Evolutionary conservation across 2,797 vertebrate species (phyloP), one percentile per base, ranked within the genome.

Genomic region (Darevskia mixta): DNA sequence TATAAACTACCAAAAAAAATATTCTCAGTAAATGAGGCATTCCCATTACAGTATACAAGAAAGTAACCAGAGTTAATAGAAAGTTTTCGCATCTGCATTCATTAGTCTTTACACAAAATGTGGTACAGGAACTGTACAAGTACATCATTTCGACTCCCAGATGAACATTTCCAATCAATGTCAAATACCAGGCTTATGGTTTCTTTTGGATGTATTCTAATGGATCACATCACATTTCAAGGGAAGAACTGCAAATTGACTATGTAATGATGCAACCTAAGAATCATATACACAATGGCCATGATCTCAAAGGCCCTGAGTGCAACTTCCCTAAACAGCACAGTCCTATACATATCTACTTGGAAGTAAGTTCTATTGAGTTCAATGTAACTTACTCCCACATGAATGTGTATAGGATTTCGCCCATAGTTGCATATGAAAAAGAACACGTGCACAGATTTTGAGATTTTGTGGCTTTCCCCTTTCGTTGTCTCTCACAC

Each of bases 1-100:
- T 73, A 73, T 32, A 73, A 95, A 91, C 92, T 95, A 96, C 87
- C 94, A 94, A 96, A 93, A 84, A 86, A 93, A 81, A 86, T 83
- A 93, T 93, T 92, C 85, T 95, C 89, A 88, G 72, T 90, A 93
- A 94, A 92, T 8, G 17, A 95, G 93, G 90, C 93, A 94, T 95
- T 95, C 90, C 91, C 94, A 92, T 89, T 93, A 94, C 79, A 94
- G 84, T 83, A 90, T 25, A 90, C 89, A 94, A 91, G 91, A 96
- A 94, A 55, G 90, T 87, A 95, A 91, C 76, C 58, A 84, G 87
- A 90, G 84, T 64, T 93, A 94, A 91, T 87, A 95, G 89, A 92
- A 90, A 61, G 82, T 69, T 89, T 91, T 93, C 90, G 89, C 83
- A 87, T 92, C 89, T 92, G 86, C 87, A 86, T 89, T 93, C 55